A percentile compares a stretch with the other conserved stretches of the same genome.
phyloP scores from a whole-genome alignment of 92 coral and sea anemone species.

The Phenganax stokvisi region DNA sequence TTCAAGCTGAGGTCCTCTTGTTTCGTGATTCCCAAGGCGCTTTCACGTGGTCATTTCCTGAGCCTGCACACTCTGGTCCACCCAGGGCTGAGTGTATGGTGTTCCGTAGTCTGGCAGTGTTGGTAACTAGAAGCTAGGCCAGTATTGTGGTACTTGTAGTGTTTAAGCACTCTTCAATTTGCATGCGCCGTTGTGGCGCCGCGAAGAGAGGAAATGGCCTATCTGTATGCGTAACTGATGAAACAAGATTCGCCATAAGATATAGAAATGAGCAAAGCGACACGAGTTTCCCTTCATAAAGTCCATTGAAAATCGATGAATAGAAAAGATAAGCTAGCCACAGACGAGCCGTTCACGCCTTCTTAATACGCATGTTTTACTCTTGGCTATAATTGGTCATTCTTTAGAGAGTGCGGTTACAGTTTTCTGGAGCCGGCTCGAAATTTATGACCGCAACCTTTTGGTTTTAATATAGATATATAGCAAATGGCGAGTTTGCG shows the following conservation, averaged over 20 bases:
- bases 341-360: not conserved
- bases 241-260: constrained; percentile 17
- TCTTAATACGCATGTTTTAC: not conserved
- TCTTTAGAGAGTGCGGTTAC: no score
- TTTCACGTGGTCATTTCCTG: not conserved
- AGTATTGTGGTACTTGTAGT: constrained; percentile 1
- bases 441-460: no score
- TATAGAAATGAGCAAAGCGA: not conserved
- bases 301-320: constrained; percentile 24
- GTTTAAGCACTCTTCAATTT: constrained; percentile 11
- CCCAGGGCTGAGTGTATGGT: not conserved
- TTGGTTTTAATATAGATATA: no score
- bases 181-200: constrained; percentile 28
- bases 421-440: no score
- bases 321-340: constrained; percentile 16
- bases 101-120: constrained; percentile 3
- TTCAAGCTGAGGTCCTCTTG: not conserved
- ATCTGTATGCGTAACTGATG: constrained; percentile 29
- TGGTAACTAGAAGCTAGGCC: not conserved
- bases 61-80: not conserved
- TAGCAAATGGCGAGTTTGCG: no score
- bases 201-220: constrained; percentile 11
- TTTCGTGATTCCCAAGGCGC: not conserved
- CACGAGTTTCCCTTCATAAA: constrained; percentile 12
- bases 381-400: not conserved